These are phyloP conservation scores for Gila robusta DNA, from an alignment of 2,797 vertebrate genomes.

Conservation along the genomic window DNA sequence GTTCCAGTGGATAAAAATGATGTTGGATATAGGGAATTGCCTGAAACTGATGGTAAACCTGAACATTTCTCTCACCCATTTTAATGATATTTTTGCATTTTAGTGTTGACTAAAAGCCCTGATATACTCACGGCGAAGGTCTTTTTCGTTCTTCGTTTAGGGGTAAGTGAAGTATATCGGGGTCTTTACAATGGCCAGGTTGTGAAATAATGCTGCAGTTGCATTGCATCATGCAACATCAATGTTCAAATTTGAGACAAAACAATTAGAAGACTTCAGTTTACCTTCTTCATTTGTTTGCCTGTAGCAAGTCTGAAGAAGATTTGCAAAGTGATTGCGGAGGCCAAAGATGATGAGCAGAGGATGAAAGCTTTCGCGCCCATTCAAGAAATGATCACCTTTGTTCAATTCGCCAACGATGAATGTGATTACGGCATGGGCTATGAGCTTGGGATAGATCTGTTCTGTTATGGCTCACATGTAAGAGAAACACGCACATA, in stretches of 20 bases:
- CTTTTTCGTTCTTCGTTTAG: too few relatives aligned
- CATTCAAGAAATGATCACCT: slow-evolving; percentile 94
- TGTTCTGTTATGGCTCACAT: slow-evolving; percentile 95
- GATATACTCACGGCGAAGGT: too few relatives aligned
- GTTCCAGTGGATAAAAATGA: slow-evolving; percentile 96
- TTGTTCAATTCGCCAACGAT: slow-evolving; percentile 97
- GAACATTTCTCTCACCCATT: not conserved
- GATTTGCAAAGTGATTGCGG: slow-evolving; percentile 91
- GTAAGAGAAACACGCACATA: slow-evolving; percentile 80
- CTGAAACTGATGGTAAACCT: slow-evolving; percentile 89
- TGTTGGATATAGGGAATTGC: slow-evolving; percentile 96
- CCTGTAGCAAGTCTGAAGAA: slow-evolving; percentile 86
- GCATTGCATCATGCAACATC: not conserved
- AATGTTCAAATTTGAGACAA: not conserved
- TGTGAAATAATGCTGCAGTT: not conserved
- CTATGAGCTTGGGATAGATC: slow-evolving; percentile 92
- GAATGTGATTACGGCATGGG: slow-evolving; percentile 99
- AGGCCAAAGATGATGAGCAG: slow-evolving; percentile 87
- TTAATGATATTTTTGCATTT: not conserved
- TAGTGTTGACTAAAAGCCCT: not conserved
- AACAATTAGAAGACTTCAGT: not conserved
- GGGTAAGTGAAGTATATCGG: too few relatives aligned
- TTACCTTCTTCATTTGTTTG: not conserved
- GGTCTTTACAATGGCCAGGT: too few relatives aligned
- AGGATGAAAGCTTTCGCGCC: slow-evolving; percentile 93